phyloP scores from a whole-genome alignment of 2,113 vertebrate species.

The Abramis brama region DNA sequence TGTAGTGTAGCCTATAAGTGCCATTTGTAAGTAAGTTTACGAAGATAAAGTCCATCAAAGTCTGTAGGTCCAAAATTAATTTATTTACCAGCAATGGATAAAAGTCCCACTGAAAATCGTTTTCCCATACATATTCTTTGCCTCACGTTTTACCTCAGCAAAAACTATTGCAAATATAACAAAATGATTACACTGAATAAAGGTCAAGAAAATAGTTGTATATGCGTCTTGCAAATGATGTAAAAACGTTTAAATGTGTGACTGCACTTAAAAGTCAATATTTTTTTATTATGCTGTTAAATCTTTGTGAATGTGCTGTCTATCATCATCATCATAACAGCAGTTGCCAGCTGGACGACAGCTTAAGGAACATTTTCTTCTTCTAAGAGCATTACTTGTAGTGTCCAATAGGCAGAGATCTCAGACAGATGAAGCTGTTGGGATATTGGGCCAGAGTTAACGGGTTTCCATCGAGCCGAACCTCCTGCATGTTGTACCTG shows the following conservation, averaged over 20 bases:
- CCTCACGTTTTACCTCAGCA: too few relatives aligned
- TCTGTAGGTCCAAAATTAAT: neutral
- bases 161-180: conserved; percentile 19
- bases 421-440: conserved; percentile 89
- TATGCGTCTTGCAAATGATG: neutral
- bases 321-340: conserved; percentile 1
- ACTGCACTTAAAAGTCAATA: neutral
- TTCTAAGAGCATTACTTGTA: conserved; percentile 77
- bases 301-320: conserved; percentile 8
- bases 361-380: conserved; percentile 10
- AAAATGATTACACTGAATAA: conserved; percentile 34
- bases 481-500: conserved; percentile 80
- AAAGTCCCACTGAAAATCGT: neutral
- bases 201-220: neutral
- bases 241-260: conserved; percentile 10
- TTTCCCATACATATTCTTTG: neutral
- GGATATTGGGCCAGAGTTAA: conserved; percentile 82
- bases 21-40: too few relatives aligned
- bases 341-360: conserved; percentile 14
- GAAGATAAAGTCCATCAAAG: neutral
- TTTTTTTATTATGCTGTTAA: conserved; percentile 29
- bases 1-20: too few relatives aligned
- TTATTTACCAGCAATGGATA: conserved; percentile 39
- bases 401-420: conserved; percentile 81
- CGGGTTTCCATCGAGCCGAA: conserved; percentile 89